Percentiles rank a stretch among this genome's conserved stretches.
phyloP scores from a whole-genome alignment of 2,113 vertebrate genomes.

The Zosterops pallidus region DNA sequence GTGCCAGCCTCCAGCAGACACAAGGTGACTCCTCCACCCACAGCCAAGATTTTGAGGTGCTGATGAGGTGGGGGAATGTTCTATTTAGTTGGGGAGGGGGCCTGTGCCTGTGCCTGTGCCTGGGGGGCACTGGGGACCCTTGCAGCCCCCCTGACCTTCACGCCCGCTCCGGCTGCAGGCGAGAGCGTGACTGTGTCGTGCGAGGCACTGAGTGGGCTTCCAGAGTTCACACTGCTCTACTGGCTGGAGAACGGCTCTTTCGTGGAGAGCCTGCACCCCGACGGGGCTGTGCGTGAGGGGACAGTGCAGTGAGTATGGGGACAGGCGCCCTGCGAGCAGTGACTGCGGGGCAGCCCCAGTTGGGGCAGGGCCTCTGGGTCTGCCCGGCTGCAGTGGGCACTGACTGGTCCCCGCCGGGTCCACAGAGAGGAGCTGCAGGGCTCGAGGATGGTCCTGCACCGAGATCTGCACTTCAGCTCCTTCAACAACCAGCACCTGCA shows the following conservation, averaged over 20 bases:
- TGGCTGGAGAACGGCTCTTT: slow-evolving; percentile 19
- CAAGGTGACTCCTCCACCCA: not conserved
- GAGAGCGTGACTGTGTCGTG: not conserved
- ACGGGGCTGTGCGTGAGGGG: not conserved
- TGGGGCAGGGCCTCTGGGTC: not conserved
- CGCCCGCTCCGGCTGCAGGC: accelerated
- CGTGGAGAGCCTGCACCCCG: not conserved
- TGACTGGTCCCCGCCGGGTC: accelerated
- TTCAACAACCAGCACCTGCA: not conserved
- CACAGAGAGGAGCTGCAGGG: not conserved
- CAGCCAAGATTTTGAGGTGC: not conserved
- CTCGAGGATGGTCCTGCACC: not conserved
- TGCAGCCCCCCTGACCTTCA: not conserved
- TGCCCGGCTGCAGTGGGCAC: accelerated
- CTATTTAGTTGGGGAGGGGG: not conserved
- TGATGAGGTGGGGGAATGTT: not conserved
- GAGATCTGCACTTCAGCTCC: not conserved
- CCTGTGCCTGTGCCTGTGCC: not conserved
- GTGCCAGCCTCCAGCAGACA: not conserved
- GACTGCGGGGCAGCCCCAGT: accelerated
- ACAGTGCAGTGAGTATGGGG: not conserved
- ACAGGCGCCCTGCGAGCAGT: too few species aligned
- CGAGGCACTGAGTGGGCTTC: not conserved
- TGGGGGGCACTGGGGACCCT: too few species aligned
- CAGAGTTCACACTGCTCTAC: not conserved